Evolutionary conservation across 2,888 invertebrate species (phyloP).

Genomic region (Priocnemis perturbator): DNA sequence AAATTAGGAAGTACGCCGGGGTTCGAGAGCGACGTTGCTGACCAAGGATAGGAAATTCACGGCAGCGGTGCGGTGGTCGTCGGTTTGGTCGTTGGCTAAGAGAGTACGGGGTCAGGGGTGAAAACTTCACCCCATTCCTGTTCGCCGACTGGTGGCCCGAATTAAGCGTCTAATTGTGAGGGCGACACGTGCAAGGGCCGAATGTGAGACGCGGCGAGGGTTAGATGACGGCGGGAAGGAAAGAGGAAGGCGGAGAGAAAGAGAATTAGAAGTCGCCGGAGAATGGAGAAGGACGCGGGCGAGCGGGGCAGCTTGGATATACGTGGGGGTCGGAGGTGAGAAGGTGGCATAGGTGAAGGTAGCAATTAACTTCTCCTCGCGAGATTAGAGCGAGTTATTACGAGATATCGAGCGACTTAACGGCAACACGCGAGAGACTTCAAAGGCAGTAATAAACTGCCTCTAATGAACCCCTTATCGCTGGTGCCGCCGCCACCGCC

Average conservation of each 20-base stretch:
- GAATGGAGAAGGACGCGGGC: conserved; percentile 34
- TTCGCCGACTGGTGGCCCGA: conserved; percentile 45
- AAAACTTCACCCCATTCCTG: conserved; percentile 42
- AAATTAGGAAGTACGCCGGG: conserved; percentile 36
- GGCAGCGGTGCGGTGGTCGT: conserved; percentile 20
- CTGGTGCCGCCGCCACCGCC: conserved; percentile 57
- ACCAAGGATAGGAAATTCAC: conserved; percentile 49
- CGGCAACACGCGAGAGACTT: conserved; percentile 75
- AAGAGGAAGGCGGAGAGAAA: conserved; percentile 1
- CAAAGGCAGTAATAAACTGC: conserved; percentile 75
- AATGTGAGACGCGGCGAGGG: conserved; percentile 23
- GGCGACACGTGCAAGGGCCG: conserved; percentile 59
- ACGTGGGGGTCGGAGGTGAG: conserved; percentile 56
- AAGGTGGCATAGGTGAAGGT: conserved; percentile 61
- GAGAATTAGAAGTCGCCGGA: background rate
- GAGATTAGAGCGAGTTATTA: conserved; percentile 75
- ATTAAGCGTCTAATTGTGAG: conserved; percentile 66
- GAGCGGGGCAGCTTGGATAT: conserved; percentile 30
- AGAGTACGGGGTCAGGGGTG: conserved; percentile 29
- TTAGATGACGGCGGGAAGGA: conserved; percentile 24
- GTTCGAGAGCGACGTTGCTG: conserved; percentile 29
- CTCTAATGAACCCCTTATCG: conserved; percentile 76
- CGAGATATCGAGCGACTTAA: conserved; percentile 75
- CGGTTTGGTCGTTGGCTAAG: conserved; percentile 12
- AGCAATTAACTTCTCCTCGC: conserved; percentile 75